Percentiles rank a stretch among this genome's conserved stretches.
phyloP scores from a whole-genome alignment of 2,113 vertebrate species.

The Ploceus nigricollis region DNA sequence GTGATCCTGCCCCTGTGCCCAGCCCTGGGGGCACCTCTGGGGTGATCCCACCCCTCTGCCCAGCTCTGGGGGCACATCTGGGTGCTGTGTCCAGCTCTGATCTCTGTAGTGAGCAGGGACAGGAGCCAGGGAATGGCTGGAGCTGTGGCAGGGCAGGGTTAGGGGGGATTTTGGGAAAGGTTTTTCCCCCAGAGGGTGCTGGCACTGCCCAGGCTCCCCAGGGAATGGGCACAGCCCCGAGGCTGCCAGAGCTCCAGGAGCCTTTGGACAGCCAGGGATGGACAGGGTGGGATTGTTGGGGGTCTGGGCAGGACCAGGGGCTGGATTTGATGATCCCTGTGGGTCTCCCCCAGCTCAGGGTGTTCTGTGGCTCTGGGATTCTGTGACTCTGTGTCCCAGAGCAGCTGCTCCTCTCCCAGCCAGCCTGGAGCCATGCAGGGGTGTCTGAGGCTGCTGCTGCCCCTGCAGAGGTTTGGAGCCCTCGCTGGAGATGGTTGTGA shows the following conservation, averaged over 20 bases:
- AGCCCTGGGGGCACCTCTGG: neutral
- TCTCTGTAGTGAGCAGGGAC: neutral
- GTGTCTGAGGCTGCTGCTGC: neutral
- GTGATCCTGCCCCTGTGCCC: rapidly evolving
- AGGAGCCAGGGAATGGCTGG: rapidly evolving
- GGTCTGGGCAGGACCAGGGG: rapidly evolving
- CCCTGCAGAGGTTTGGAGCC: neutral
- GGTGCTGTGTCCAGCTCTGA: neutral
- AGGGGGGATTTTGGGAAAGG: rapidly evolving
- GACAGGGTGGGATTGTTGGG: neutral
- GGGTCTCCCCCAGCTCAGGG: neutral
- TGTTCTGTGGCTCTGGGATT: neutral
- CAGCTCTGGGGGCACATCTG: neutral
- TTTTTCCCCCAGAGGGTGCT: neutral
- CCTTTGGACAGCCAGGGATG: neutral
- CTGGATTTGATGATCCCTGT: rapidly evolving
- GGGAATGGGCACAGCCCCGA: neutral
- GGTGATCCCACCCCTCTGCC: rapidly evolving
- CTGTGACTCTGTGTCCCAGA: neutral
- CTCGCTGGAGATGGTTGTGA: neutral
- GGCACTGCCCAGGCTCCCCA: neutral
- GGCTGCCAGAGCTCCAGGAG: neutral
- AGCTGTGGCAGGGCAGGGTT: rapidly evolving
- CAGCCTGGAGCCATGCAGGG: neutral
- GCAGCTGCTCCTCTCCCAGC: neutral